A percentile compares a stretch with the other conserved stretches of the same genome.
Conservation (phyloP, 2,888 invertebrate genomes). For the Caenorhabditis japonica region DNA sequence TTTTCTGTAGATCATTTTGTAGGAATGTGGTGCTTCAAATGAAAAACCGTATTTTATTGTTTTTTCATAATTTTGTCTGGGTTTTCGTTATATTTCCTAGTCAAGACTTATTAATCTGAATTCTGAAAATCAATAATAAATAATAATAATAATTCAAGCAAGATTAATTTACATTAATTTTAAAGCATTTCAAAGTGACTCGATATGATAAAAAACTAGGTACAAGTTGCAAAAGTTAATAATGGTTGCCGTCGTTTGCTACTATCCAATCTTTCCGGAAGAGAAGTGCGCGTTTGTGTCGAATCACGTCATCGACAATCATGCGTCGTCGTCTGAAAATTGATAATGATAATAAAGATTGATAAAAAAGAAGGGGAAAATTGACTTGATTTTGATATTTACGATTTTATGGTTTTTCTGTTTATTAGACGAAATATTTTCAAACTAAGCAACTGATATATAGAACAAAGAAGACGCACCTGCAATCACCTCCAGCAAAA, state of each 20-base stretch:
- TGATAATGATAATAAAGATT: conserved; percentile 16
- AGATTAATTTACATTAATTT: neutral
- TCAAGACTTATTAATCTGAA: too few species aligned
- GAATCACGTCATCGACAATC: conserved; percentile 48
- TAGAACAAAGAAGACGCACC: conserved; percentile 22
- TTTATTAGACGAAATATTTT: neutral
- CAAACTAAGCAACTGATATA: neutral
- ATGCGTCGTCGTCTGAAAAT: conserved; percentile 46
- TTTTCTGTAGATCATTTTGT: conserved; percentile 19
- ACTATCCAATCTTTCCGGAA: conserved; percentile 40
- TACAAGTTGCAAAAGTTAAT: conserved; percentile 5
- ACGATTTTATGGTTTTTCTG: conserved; percentile 6
- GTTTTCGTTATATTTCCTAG: neutral
- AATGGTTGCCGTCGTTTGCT: conserved; percentile 19
- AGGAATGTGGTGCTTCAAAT: conserved; percentile 13
- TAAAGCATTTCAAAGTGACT: conserved; percentile 39
- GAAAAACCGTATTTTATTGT: conserved; percentile 2
- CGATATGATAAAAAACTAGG: conserved; percentile 17
- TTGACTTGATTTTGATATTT: conserved; percentile 4
- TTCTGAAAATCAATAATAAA: neutral
- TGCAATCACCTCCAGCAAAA: conserved; percentile 38
- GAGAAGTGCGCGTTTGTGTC: conserved; percentile 41
- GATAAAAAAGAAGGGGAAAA: conserved; percentile 2
- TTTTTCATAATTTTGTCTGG: neutral
- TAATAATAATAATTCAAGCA: conserved; percentile 6